Evolutionary conservation across 2,888 invertebrate genomes (phyloP), one percentile per base, ranked within the genome.

Genomic region (Cepaea hortensis): DNA sequence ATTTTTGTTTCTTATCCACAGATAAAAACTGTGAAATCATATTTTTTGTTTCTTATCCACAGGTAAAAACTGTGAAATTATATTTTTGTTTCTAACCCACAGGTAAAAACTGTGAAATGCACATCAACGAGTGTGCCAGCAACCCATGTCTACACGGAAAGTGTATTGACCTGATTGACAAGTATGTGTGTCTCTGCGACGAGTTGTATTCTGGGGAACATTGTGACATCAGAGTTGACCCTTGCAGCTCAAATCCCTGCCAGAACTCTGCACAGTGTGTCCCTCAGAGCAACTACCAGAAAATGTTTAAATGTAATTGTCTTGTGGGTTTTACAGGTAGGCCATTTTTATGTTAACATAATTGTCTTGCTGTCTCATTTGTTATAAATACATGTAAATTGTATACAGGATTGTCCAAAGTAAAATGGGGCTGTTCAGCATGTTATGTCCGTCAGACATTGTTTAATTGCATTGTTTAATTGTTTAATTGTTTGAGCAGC

Each of bases 71-170:
- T 35, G 35, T n/a, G 35, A 35, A 35, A 35, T 35, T 35, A 35
- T 35, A 1, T 35, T 35, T 35, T 35, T 35, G 35, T 35, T 35
- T 35, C 35, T 35, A 35, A 55, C 15, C 13, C 68, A 9, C 85
- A 86, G 88, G 88, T 23, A 72, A 50, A n/a, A 82, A 77, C 85
- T 98, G 98, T 93, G 98, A 98, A 92, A 96, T 96, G 3, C 97
- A 98, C 92, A 97, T 98, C 81, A 98, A 98, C 94, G 98, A 98
- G 93, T 98, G 98, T 93, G 97, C 97, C 87, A 98, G 97, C 2
- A 98, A 98, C 94, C 98, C 98, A 0, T 98, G 98, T 93, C 97
- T 98, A 91, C 98, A 98, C 91, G 98, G 98, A 0, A 97, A 98
- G 0, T 98, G 98, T 93, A 96, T 96, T 85, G 98, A 98, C 93